Evolutionary conservation across 2,888 invertebrate genomes (phyloP).

Genomic region (Rhimphoctona megacephalus): DNA sequence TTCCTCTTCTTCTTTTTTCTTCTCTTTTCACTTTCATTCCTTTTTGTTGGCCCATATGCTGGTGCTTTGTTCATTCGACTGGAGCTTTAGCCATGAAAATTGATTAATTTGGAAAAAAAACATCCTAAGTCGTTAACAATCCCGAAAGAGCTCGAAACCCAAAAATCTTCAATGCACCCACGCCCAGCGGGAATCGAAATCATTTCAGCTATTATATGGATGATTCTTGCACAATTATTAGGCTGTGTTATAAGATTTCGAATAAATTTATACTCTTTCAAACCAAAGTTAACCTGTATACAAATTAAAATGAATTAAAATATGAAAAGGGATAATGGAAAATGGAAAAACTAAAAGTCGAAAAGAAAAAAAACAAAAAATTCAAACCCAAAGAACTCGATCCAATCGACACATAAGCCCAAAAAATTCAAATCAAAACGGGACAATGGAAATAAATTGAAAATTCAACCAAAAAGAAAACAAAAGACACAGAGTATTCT

Average conservation of each 20-base stretch:
- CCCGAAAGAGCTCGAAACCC: neutral
- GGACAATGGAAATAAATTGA: neutral
- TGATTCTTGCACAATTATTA: no score
- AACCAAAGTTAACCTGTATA: neutral
- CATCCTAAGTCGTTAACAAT: neutral
- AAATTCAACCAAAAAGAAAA: neutral
- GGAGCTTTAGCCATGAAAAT: neutral
- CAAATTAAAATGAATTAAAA: no score
- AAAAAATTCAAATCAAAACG: neutral
- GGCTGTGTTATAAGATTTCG: neutral
- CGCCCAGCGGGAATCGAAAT: neutral
- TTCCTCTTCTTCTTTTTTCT: slow-evolving; percentile 11
- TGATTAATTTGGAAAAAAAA: neutral
- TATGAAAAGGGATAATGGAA: no score
- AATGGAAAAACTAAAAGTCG: neutral
- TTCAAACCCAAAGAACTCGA: neutral
- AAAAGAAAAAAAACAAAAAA: neutral
- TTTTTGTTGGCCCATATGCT: slow-evolving; percentile 9
- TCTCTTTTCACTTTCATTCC: neutral
- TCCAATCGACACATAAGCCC: no score
- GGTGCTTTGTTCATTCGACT: slow-evolving; percentile 30
- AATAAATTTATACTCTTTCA: neutral
- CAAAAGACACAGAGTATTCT: neutral
- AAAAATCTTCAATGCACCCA: no score
- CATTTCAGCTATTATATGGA: neutral